Base-by-base conservation (phyloP, 1,140 invertebrate species). In the Acromyrmex charruanus region DNA sequence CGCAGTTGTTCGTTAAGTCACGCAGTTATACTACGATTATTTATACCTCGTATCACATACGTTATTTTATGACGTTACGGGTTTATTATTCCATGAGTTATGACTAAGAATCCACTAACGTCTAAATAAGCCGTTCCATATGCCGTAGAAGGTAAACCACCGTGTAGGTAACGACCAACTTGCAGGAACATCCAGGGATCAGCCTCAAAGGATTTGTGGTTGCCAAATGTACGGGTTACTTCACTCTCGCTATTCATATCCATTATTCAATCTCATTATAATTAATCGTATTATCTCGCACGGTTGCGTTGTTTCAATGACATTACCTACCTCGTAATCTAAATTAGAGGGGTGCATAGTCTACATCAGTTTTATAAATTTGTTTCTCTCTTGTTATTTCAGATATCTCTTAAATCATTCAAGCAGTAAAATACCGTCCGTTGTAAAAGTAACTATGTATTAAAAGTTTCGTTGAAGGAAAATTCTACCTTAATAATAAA, bases 121-220 rank as follows among this genome's bases (percentile, higher is more conserved):
- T 31, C 68, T 84, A 84, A 74, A 84, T 84, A 84, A 82, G 55
- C 55, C 68, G 25, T 28, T 25, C 49, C 80, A 21, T 63, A 49
- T 84, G 69, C 68, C 69, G 51, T 63, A 55, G 55, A 65, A 89
- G 66, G 84, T 90, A 87, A 81, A 90, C 71, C 75, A 51, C 77
- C 72, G 51, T 82, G 63, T 39, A 69, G 44, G 58, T 82, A 89
- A 89, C 89, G 85, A 71, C 21, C 59, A 89, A 84, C 77, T 90
- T 89, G 86, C 88, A 87, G 89, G 84, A 91, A 92, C 91, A 87
- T 88, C 86, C 85, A 72, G 66, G 77, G 89, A 90, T 90, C 88
- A 87, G 74, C 72, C 79, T 77, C 86, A 63, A 89, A 87, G 88
- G 74, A 87, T 90, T 87, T 63, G 71, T 71, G 72, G 61, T 66